These are phyloP conservation scores for Apodemia duryi DNA, from an alignment of 2,888 invertebrate species.

Conservation along the genomic window DNA sequence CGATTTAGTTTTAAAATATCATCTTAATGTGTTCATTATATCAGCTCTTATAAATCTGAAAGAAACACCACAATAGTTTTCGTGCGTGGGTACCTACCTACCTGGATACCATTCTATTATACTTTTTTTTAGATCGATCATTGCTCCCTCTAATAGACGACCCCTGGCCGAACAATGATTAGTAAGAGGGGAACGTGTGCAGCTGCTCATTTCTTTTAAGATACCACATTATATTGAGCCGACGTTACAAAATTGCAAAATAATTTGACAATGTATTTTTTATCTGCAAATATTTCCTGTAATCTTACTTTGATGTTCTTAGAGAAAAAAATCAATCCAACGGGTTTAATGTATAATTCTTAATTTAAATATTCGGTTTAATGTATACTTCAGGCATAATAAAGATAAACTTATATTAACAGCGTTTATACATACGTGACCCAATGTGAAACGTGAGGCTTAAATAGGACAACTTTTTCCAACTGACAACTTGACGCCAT, in stretches of 20 bases:
- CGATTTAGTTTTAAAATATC: background rate
- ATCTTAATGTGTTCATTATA: background rate
- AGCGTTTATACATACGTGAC: slow-evolving; percentile 38
- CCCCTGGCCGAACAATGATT: slow-evolving; percentile 72
- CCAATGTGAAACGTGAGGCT: slow-evolving; percentile 63
- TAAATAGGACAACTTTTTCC: slow-evolving; percentile 26
- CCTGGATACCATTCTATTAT: slow-evolving; percentile 62
- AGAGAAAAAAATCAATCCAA: no score
- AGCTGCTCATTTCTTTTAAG: slow-evolving; percentile 71
- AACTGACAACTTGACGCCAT: slow-evolving; percentile 19
- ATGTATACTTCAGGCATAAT: background rate
- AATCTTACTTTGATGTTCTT: background rate
- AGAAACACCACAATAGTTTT: slow-evolving; percentile 35
- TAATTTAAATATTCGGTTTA: background rate
- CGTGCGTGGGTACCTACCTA: slow-evolving; percentile 68
- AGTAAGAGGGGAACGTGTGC: slow-evolving; percentile 66
- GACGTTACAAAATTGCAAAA: slow-evolving; percentile 53
- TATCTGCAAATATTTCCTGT: background rate
- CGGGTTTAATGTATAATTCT: background rate
- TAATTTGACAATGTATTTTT: slow-evolving; percentile 21
- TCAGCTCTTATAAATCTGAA: background rate
- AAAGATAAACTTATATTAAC: slow-evolving; percentile 4
- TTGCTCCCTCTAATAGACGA: slow-evolving; percentile 68
- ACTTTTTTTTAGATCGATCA: slow-evolving; percentile 57
- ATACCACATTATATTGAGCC: slow-evolving; percentile 43